A percentile compares a stretch with the other conserved stretches of the same genome.
phyloP scores from a whole-genome alignment of 92 coral and sea anemone species.

The Siderastrea radians region DNA sequence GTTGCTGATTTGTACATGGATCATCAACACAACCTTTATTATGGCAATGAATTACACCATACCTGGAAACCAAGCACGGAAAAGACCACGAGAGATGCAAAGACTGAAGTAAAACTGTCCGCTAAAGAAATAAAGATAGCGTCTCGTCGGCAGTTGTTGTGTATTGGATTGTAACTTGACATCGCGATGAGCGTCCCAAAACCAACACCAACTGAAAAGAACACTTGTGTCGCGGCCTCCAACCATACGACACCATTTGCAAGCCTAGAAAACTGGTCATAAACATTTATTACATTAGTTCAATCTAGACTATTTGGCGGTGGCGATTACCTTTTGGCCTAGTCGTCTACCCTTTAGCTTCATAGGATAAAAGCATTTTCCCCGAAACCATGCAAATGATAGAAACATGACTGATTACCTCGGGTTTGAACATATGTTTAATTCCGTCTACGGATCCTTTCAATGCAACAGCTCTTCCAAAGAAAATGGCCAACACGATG shows the following conservation, averaged over 20 bases:
- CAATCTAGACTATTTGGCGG: neutral
- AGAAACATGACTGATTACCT: conserved; percentile 54
- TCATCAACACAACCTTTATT: neutral
- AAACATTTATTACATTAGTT: neutral
- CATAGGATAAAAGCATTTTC: neutral
- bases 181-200: conserved; percentile 93
- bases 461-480: conserved; percentile 86
- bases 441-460: conserved; percentile 91
- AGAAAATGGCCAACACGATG: conserved; percentile 87
- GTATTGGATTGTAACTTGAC: conserved; percentile 91
- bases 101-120: conserved; percentile 88
- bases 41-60: neutral
- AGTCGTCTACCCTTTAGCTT: no score
- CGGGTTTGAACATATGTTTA: conserved; percentile 88
- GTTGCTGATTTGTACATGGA: neutral
- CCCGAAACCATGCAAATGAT: neutral
- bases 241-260: conserved; percentile 83
- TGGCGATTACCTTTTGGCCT: no score
- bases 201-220: conserved; percentile 91
- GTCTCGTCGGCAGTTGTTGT: conserved; percentile 92
- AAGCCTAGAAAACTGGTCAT: conserved; percentile 68
- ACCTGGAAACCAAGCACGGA: conserved; percentile 97
- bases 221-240: conserved; percentile 96
- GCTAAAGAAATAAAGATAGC: conserved; percentile 85
- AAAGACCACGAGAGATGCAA: conserved; percentile 88